These are phyloP conservation scores for Blera fallax DNA, from an alignment of 2,888 invertebrate genomes.

Conservation along the genomic window DNA sequence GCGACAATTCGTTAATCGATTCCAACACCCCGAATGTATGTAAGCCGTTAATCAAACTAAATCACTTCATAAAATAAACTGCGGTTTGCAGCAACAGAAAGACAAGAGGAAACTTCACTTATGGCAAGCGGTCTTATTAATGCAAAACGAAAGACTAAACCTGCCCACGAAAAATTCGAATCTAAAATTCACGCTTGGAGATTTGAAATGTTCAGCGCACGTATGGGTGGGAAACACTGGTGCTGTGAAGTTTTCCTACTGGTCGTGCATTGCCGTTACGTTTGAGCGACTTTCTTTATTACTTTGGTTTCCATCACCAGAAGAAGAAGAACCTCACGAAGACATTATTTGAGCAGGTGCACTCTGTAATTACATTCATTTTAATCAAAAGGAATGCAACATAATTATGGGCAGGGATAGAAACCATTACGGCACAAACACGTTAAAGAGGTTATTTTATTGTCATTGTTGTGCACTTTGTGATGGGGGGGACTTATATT, in stretches of 20 bases:
- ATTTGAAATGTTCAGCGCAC: conserved; percentile 47
- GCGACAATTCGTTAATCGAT: conserved; percentile 56
- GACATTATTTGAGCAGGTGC: conserved; percentile 19
- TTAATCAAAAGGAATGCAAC: conserved; percentile 29
- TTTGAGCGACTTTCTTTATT: conserved; percentile 45
- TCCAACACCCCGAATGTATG: conserved; percentile 14
- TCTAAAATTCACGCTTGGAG: conserved; percentile 60
- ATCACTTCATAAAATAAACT: conserved; percentile 32
- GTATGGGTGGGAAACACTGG: conserved; percentile 70
- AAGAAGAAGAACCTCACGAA: not conserved
- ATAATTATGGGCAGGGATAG: conserved; percentile 13
- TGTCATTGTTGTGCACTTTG: conserved; percentile 9
- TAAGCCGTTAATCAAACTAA: conserved; percentile 61
- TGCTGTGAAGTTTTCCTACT: conserved; percentile 63
- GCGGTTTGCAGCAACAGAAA: conserved; percentile 33
- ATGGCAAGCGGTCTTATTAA: conserved; percentile 80
- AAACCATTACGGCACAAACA: conserved; percentile 25
- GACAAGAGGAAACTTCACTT: conserved; percentile 64
- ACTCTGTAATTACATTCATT: conserved; percentile 33
- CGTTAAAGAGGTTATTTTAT: conserved; percentile 23
- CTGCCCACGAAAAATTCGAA: conserved; percentile 59
- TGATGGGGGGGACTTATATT: not conserved
- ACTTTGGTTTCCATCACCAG: conserved; percentile 13
- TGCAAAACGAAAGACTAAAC: conserved; percentile 78
- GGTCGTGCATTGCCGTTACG: conserved; percentile 37